Evolutionary conservation across 2,113 vertebrate genomes (phyloP), one percentile per base, ranked within the genome.

Genomic region (Apaloderma vittatum): DNA sequence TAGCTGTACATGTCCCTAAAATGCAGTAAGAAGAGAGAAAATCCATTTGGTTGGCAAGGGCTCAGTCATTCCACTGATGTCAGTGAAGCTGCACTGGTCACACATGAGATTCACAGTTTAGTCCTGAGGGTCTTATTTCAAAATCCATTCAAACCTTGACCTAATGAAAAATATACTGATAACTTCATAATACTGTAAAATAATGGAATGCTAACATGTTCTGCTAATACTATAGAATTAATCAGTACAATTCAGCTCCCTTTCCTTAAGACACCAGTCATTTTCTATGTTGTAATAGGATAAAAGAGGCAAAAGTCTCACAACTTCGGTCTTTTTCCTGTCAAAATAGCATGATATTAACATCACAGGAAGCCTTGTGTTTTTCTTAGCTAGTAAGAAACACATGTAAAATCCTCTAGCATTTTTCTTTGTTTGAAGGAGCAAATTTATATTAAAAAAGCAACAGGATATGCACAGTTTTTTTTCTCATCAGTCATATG

Each of bases 1-100:
- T 37, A 72, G 17, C 46, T 22, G 0, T 32, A 11, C 0, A 0
- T 19, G 15, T 7, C 24, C 55, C 18, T 17, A 5, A 6, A 19
- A 5, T 1, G 9, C 24, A 34, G 21, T 0, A 21, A 11, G 29
- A 54, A 73, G 32, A 15, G 0, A 24, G 26, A 2, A 40, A 83
- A 51, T 13, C 58, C 45, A 4, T 11, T 29, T n/a, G 23, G 40
- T 45, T 45, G 17, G 26, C 36, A 23, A 63, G 37, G 52, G 17
- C 8, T 62, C 27, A 9, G 37, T 20, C 40, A 6, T 16, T 54
- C 66, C 46, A 9, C 21, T 9, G 19, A 9, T 55, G 34, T 3
- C 37, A 30, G 6, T 6, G 74, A n/a, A 59, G 48, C 16, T 77
- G 61, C 24, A 13, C 7, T 11, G n/a, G 19, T 52, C 66, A 43